Percentiles rank a stretch among this genome's conserved stretches.
Evolutionary conservation across 2,113 vertebrate species (phyloP).

Genomic region (Syngnathus typhle): DNA sequence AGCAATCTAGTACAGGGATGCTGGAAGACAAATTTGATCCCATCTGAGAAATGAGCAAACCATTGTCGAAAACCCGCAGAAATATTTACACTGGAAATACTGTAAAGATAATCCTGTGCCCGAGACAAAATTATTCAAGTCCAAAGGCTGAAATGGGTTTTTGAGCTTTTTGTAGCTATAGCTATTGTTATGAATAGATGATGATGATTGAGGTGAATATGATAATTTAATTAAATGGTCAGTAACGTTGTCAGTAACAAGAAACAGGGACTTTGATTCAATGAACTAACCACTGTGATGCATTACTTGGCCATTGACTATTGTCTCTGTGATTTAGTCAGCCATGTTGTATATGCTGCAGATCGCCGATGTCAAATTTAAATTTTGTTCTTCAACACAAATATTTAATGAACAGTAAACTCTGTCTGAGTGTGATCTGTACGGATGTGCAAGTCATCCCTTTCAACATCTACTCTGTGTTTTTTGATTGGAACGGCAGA

Average conservation of each 20-base stretch:
- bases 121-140: constrained; percentile 4
- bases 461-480: not conserved
- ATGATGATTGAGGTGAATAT: constrained; percentile 18
- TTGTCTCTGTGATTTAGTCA: constrained; percentile 28
- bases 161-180: constrained; percentile 15
- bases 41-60: not conserved
- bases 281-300: constrained; percentile 42
- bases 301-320: constrained; percentile 28
- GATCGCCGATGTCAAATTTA: constrained; percentile 49
- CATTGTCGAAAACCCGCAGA: not conserved
- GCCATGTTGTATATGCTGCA: constrained; percentile 23
- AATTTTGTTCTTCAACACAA: constrained; percentile 34
- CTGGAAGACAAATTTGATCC: not conserved
- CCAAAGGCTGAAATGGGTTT: constrained; percentile 19
- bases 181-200: constrained; percentile 18
- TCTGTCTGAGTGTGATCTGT: constrained; percentile 19
- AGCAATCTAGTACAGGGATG: not conserved
- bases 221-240: constrained; percentile 7
- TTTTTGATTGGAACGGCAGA: not conserved
- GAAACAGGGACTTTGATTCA: constrained; percentile 37
- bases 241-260: constrained; percentile 13
- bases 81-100: not conserved
- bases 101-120: not conserved
- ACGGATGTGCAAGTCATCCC: constrained; percentile 9
- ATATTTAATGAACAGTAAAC: constrained; percentile 22